These are phyloP conservation scores for Hipparchia sbordonii DNA, from an alignment of 2,888 invertebrate species.

Conservation along the genomic window DNA sequence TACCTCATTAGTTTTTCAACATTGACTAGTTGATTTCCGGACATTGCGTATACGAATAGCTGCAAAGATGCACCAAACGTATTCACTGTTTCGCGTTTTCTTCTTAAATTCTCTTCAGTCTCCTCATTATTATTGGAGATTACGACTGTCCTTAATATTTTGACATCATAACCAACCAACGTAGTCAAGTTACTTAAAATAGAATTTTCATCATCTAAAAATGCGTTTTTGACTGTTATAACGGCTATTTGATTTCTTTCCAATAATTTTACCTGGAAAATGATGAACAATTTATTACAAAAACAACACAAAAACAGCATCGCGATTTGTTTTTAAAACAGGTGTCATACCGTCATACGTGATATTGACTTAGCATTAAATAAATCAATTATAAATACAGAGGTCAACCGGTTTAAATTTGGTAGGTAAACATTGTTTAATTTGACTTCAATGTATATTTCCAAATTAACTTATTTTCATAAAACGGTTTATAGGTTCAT, in stretches of 20 bases:
- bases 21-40: conserved; percentile 59
- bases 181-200: conserved; percentile 58
- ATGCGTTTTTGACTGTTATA: conserved; percentile 63
- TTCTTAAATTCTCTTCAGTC: conserved; percentile 43
- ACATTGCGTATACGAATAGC: conserved; percentile 68
- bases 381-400: conserved; percentile 43
- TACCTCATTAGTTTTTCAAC: conserved; percentile 61
- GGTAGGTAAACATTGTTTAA: conserved; percentile 41
- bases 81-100: conserved; percentile 44
- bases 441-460: conserved; percentile 25
- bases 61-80: conserved; percentile 56
- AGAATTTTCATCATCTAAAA: conserved; percentile 64
- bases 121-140: conserved; percentile 50
- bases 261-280: conserved; percentile 73
- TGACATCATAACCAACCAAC: conserved; percentile 68
- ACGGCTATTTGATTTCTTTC: conserved; percentile 68
- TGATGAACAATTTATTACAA: conserved; percentile 28
- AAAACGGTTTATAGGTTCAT: conserved; percentile 1
- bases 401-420: conserved; percentile 42
- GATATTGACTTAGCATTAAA: conserved; percentile 39
- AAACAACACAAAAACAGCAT: background rate
- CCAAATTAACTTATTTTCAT: conserved; percentile 6
- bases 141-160: conserved; percentile 65
- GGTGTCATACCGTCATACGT: conserved; percentile 37
- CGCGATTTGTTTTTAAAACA: conserved; percentile 34